A percentile compares a stretch with the other conserved stretches of the same genome.
phyloP scores from a whole-genome alignment of 2,113 vertebrate species.

The Takifugu bimaculatus region DNA sequence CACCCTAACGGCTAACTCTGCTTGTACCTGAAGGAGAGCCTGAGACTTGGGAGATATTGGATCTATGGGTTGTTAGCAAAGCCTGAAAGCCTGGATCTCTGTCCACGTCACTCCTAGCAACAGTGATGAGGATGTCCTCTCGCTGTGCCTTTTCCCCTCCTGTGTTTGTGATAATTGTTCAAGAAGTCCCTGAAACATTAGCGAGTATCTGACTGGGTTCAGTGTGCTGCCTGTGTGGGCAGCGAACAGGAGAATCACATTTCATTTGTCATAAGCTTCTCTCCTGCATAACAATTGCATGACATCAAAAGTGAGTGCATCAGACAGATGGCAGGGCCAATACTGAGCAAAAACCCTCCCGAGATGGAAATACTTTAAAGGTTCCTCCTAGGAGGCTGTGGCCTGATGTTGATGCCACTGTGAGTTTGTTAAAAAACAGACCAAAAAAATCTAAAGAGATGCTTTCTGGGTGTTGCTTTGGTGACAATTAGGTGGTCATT shows the following conservation, averaged over 20 bases:
- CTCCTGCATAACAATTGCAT: slow-evolving; percentile 62
- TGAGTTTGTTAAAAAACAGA: no score
- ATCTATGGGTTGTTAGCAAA: neutral
- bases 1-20: no score
- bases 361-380: slow-evolving; percentile 22
- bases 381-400: slow-evolving; percentile 24
- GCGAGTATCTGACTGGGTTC: neutral
- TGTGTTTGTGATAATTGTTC: no score
- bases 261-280: slow-evolving; percentile 33
- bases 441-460: no score
- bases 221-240: neutral
- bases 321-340: slow-evolving; percentile 57
- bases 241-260: slow-evolving; percentile 5
- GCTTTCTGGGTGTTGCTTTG: neutral
- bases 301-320: slow-evolving; percentile 47
- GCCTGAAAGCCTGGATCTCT: neutral
- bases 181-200: no score
- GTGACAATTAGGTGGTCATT: slow-evolving; percentile 33
- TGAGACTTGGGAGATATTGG: no score
- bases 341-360: slow-evolving; percentile 25
- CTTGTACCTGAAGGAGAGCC: no score
- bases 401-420: slow-evolving; percentile 1
- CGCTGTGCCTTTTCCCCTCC: neutral
- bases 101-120: slow-evolving; percentile 5
- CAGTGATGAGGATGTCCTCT: neutral